Conservation (phyloP, 2,888 invertebrate species). For the Chirona hameri region DNA sequence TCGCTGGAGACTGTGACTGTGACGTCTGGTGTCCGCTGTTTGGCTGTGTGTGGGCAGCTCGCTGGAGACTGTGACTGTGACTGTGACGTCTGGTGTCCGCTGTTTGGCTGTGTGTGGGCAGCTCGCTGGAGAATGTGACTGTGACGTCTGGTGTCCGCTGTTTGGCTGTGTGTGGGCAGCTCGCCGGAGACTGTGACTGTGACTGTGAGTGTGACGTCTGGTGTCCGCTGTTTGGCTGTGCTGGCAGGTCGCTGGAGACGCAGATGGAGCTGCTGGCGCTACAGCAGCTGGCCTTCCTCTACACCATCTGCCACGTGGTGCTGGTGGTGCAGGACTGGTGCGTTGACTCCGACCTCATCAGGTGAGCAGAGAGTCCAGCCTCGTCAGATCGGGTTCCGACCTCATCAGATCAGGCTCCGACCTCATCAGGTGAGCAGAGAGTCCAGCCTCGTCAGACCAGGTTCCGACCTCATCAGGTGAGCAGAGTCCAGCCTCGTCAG, state of each 20-base stretch:
- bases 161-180: no score
- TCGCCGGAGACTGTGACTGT: neutral
- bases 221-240: neutral
- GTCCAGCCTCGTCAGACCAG: neutral
- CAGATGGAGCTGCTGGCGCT: constrained; percentile 43
- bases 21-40: no score
- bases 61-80: no score
- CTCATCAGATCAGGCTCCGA: neutral
- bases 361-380: constrained; percentile 35
- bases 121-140: no score
- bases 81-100: no score
- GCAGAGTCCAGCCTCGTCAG: no score
- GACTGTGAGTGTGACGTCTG: neutral
- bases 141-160: no score
- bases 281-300: constrained; percentile 71
- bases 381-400: constrained; percentile 32
- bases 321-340: constrained; percentile 87
- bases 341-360: constrained; percentile 66
- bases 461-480: neutral
- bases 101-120: no score
- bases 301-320: constrained; percentile 86
- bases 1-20: no score
- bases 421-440: neutral
- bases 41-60: no score
- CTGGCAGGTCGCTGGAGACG: constrained; percentile 5